phyloP scores from a whole-genome alignment of 1,140 invertebrate species.

The Cephus cinctus region DNA sequence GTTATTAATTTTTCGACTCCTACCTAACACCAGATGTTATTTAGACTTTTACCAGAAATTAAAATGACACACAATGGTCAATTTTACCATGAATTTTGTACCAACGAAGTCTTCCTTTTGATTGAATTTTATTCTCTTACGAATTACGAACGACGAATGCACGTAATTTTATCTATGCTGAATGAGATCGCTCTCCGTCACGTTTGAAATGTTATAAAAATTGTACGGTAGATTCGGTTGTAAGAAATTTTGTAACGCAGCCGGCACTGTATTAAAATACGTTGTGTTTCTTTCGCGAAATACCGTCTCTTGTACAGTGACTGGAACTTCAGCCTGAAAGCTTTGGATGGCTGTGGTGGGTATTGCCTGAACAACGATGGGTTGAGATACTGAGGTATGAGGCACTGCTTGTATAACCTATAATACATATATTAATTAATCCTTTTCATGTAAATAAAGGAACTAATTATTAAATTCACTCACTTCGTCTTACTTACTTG shows the following conservation, averaged over 20 bases:
- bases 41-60: too few relatives aligned
- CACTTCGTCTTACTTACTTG: slow-evolving; percentile 41
- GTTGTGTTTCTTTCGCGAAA: slow-evolving; percentile 42
- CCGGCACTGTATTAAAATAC: slow-evolving; percentile 44
- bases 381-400: slow-evolving; percentile 34
- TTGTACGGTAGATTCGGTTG: slow-evolving; percentile 49
- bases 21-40: too few relatives aligned
- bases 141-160: too few relatives aligned
- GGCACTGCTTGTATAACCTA: slow-evolving; percentile 48
- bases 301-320: slow-evolving; percentile 32
- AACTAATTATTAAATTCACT: slow-evolving; percentile 10
- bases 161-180: slow-evolving; percentile 42
- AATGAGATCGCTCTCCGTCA: slow-evolving; percentile 42
- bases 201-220: slow-evolving; percentile 50
- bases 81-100: too few relatives aligned
- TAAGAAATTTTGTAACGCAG: slow-evolving; percentile 42
- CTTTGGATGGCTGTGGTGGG: slow-evolving; percentile 41
- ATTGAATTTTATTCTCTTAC: too few relatives aligned
- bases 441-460: not conserved
- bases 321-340: slow-evolving; percentile 35
- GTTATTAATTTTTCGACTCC: too few relatives aligned
- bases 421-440: slow-evolving; percentile 12
- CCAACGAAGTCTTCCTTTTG: too few relatives aligned
- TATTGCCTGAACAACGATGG: slow-evolving; percentile 46
- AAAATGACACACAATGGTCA: too few relatives aligned